phyloP scores from a whole-genome alignment of 2,888 invertebrate genomes.

The Drosophila hamatofila region DNA sequence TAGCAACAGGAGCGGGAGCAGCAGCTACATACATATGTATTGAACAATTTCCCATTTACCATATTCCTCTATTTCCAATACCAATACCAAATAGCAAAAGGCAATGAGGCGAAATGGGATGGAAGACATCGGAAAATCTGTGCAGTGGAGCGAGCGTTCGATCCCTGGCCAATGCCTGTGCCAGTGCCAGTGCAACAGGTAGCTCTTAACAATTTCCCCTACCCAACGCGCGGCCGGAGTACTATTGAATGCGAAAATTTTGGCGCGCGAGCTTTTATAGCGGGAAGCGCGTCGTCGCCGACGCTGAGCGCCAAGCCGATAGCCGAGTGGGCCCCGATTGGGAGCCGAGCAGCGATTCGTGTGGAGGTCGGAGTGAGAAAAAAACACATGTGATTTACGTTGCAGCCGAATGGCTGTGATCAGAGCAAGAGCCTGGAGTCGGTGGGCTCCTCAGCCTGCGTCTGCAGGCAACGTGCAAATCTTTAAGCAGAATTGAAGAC shows the following conservation, averaged over 20 bases:
- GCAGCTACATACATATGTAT: slow-evolving; percentile 32
- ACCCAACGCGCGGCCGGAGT: slow-evolving; percentile 42
- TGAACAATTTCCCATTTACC: slow-evolving; percentile 49
- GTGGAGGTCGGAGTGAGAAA: slow-evolving; percentile 37
- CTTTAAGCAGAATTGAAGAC: slow-evolving; percentile 71
- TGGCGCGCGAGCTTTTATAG: slow-evolving; percentile 84
- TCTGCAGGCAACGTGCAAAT: slow-evolving; percentile 52
- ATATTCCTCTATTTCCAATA: slow-evolving; percentile 30
- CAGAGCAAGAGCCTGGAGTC: slow-evolving; percentile 31
- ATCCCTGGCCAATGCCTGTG: slow-evolving; percentile 28
- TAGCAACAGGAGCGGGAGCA: slow-evolving; percentile 19
- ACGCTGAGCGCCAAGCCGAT: slow-evolving; percentile 48
- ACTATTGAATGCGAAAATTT: slow-evolving; percentile 67
- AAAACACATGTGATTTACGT: slow-evolving; percentile 66
- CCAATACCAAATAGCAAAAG: slow-evolving; percentile 29
- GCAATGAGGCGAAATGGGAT: slow-evolving; percentile 21
- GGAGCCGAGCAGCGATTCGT: slow-evolving; percentile 39
- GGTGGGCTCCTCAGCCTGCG: slow-evolving; percentile 27
- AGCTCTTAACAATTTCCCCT: slow-evolving; percentile 56
- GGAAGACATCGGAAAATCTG: slow-evolving; percentile 54
- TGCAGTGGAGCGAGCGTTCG: slow-evolving; percentile 52
- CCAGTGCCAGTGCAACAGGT: slow-evolving; percentile 63
- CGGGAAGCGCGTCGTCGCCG: slow-evolving; percentile 50
- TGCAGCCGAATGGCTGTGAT: slow-evolving; percentile 39
- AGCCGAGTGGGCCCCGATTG: slow-evolving; percentile 53